phyloP scores from a whole-genome alignment of 2,888 invertebrate species.

The Stramonita haemastoma region DNA sequence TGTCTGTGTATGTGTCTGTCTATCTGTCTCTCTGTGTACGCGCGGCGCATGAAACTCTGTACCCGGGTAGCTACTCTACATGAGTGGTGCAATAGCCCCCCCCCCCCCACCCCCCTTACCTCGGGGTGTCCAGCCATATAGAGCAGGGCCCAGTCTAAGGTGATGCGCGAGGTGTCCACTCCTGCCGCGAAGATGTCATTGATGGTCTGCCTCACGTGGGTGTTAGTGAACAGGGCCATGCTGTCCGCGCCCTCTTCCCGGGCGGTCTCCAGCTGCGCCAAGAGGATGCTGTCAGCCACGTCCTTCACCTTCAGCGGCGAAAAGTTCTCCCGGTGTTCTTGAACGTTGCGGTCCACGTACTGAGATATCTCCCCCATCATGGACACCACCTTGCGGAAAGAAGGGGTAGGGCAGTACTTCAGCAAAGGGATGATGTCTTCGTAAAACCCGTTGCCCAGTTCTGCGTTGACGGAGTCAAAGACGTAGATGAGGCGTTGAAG shows the following conservation, averaged over 20 bases:
- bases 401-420: constrained; percentile 31
- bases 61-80: not conserved
- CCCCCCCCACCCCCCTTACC: not conserved
- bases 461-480: constrained; percentile 4
- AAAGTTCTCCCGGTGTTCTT: constrained; percentile 42
- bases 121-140: constrained; percentile 49
- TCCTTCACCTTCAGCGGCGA: constrained; percentile 44
- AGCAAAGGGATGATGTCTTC: constrained; percentile 45
- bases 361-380: not conserved
- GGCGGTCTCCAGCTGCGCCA: constrained; percentile 45
- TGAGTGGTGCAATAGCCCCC: not conserved
- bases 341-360: constrained; percentile 4
- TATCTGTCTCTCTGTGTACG: not conserved
- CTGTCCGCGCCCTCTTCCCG: constrained; percentile 42
- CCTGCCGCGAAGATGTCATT: constrained; percentile 48
- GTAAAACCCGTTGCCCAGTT: constrained; percentile 37
- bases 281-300: constrained; percentile 48
- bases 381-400: not conserved
- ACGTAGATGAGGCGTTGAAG: not conserved
- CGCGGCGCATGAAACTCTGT: not conserved
- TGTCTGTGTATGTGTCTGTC: not conserved
- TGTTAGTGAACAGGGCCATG: constrained; percentile 42
- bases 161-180: constrained; percentile 49
- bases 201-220: constrained; percentile 40
- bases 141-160: constrained; percentile 49